Evolutionary conservation across 2,113 vertebrate species (phyloP).

Genomic region (Chascanopsetta lugubris): DNA sequence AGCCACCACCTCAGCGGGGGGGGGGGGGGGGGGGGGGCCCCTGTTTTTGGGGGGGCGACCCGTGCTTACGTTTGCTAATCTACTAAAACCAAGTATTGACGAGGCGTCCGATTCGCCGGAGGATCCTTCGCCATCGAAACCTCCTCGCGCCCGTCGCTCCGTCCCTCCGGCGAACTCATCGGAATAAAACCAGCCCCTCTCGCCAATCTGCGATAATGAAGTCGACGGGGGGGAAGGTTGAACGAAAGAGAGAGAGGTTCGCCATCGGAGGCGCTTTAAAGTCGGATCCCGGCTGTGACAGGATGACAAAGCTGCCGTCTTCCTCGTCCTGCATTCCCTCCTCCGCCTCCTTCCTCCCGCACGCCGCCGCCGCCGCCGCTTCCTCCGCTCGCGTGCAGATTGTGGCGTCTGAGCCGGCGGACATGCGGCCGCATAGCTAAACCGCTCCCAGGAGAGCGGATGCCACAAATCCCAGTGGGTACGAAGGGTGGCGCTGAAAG

Average conservation of each 20-base stretch:
- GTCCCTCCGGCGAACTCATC: slow-evolving; percentile 15
- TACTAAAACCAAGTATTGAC: no score
- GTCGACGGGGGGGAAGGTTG: slow-evolving; percentile 20
- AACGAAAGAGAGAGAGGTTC: slow-evolving; percentile 26
- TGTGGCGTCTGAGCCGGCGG: slow-evolving; percentile 9
- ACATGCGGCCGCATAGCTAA: slow-evolving; percentile 36
- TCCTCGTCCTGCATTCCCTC: neutral
- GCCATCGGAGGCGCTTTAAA: neutral
- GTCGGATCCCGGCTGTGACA: neutral
- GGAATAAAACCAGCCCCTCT: slow-evolving; percentile 34
- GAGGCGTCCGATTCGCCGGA: neutral
- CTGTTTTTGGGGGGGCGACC: no score
- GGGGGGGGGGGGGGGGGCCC: no score
- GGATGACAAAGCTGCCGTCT: neutral
- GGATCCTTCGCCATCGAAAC: neutral
- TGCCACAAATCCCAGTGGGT: slow-evolving; percentile 15
- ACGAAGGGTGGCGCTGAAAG: slow-evolving; percentile 15
- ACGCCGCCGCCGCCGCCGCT: no score
- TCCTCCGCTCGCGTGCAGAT: neutral
- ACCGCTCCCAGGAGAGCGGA: slow-evolving; percentile 23
- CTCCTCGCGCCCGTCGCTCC: neutral
- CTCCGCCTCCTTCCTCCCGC: neutral
- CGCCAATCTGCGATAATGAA: slow-evolving; percentile 39
- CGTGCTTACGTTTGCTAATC: no score
- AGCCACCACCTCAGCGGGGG: no score